Evolutionary conservation across 2,888 invertebrate genomes (phyloP), one percentile per base, ranked within the genome.

Genomic region (Linnaemya tessellans): DNA sequence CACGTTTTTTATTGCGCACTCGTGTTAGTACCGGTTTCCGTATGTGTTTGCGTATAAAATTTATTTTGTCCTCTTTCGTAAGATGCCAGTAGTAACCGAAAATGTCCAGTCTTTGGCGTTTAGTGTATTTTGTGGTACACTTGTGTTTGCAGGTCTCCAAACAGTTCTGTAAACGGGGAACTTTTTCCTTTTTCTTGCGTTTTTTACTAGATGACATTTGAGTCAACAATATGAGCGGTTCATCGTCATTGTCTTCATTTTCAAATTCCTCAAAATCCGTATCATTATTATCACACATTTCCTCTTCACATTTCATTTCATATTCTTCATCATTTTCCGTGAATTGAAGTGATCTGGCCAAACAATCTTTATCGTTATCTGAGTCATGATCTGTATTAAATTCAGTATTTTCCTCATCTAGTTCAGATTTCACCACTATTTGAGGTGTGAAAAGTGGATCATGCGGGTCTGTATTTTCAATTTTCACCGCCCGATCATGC

Each of bases 91-190:
- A 88, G 38, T 86, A 86, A 2, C 74, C 51, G 22, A 87, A 88
- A 25, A 87, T 73, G 15, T 83, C 70, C 8, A 64, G 64, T 18
- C 87, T 80, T 70, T 86, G 86, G 5, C 71, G 62, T 35, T 83
- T 62, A 11, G 65, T 46, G 30, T 87, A 86, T 58, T 83, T 84
- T 13, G 54, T 73, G 13, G 51, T 74, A 20, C 88, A 87, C 65
- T 88, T 87, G 60, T 85, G 87, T 60, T 86, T 87, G 58, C 88
- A 88, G 8, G 82, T 78, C 51, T 71, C 58, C 13, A 84, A 60
- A 41, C 88, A 88, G 54, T 60, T 70, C 10, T 75, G 74, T 9
- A 85, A 67, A 38, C 82, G 82, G 0, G 82, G 79, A 38, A 43
- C 22, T 49, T 74, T 84, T 41, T 71, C 38, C 46, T 60, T 77